Base-by-base conservation (phyloP, 2,888 invertebrate genomes). In the Allacma fusca region DNA sequence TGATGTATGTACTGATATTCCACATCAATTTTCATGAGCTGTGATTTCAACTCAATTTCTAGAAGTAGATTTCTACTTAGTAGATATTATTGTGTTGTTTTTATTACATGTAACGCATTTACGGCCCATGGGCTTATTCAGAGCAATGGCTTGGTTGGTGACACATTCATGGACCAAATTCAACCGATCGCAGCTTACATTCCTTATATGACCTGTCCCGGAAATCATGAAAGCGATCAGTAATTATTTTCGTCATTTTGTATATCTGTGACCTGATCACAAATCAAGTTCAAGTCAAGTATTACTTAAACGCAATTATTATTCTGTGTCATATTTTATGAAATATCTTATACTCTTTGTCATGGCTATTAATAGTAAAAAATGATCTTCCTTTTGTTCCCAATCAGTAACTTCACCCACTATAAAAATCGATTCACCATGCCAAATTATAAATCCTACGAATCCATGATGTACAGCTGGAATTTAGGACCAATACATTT, bases 401-500 rank as follows among this genome's bases (percentile, higher is more conserved):
- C n/a, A n/a, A n/a, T n/a, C 88, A 95, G 95, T 86, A 98, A 98
- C 88, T 98, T 98, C 88, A 94, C 95, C 81, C 94, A 98, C 88
- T 98, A 98, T 87, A 92, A 92, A 83, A 91, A 91, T 75, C 91
- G 98, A 24, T 98, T 98, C 88, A 91, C 91, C 76, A 97, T 98
- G 97, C 97, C 97, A 0, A 92, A 93, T 24, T 87, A 88, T 23
- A 87, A 88, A 4, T 12, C 5, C 50, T 50, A 19, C 19, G 90
- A 93, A 78, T 91, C 91, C 82, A 88, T 94, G 85, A 93, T 91
- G 90, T 95, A 93, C 88, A 96, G 96, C 86, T 95, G 95, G 86
- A n/a, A 90, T 87, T 86, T 97, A 81, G 97, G 97, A 0, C 94
- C 94, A 0, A 91, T 94, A 21, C 97, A 97, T 88, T 93, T 98